These are phyloP conservation scores for Ectemnius continuus DNA, from an alignment of 2,888 invertebrate genomes.

Conservation along the genomic window DNA sequence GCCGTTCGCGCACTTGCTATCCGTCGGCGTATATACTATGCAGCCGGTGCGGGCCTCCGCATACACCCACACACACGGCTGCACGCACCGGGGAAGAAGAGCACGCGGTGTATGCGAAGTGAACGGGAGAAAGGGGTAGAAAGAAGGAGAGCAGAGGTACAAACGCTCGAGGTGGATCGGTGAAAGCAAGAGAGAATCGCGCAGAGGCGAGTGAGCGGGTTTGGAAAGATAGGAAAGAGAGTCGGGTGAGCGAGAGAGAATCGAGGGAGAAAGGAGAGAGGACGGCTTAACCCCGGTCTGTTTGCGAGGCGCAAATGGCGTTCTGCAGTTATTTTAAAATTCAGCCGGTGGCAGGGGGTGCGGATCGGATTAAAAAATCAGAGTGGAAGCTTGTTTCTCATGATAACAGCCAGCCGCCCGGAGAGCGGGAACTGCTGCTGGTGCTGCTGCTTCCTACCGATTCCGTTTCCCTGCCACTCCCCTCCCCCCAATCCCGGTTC, in stretches of 20 bases:
- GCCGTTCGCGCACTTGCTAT: slow-evolving; percentile 8
- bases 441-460: slow-evolving; percentile 61
- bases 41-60: slow-evolving; percentile 35
- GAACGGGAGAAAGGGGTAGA: slow-evolving; percentile 34
- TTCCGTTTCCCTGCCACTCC: slow-evolving; percentile 52
- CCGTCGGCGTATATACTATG: slow-evolving; percentile 36
- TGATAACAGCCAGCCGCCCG: slow-evolving; percentile 74
- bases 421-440: slow-evolving; percentile 69
- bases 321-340: slow-evolving; percentile 79
- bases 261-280: slow-evolving; percentile 53
- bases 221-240: slow-evolving; percentile 30
- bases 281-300: slow-evolving; percentile 74
- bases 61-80: slow-evolving; percentile 2
- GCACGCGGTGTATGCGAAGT: slow-evolving; percentile 13
- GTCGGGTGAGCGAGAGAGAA: slow-evolving; percentile 41
- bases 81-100: slow-evolving; percentile 18
- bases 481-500: slow-evolving; percentile 50
- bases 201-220: slow-evolving; percentile 16
- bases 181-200: slow-evolving; percentile 21
- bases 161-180: slow-evolving; percentile 35
- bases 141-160: slow-evolving; percentile 22
- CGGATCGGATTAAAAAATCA: slow-evolving; percentile 79
- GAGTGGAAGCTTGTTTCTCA: slow-evolving; percentile 79
- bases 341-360: slow-evolving; percentile 71
- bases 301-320: slow-evolving; percentile 79